Evolutionary conservation across 2,888 invertebrate species (phyloP), one percentile per base, ranked within the genome.

Genomic region (Lepetodrilus schrolli): DNA sequence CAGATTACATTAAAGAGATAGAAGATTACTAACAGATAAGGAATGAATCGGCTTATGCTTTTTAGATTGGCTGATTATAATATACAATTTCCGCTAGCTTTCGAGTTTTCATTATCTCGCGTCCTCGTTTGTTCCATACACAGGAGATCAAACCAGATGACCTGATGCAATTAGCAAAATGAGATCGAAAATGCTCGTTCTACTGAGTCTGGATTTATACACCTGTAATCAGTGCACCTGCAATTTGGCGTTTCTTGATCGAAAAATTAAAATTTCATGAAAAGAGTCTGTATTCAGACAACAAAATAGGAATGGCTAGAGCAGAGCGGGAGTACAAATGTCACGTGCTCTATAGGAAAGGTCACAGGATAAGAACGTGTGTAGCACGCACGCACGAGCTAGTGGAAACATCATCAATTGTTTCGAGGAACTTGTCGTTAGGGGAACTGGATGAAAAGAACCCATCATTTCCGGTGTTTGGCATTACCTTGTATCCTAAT

Each of bases 261-360:
- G 72, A 72, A 72, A 70, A 72, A 72, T 72, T 72, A 72, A 72
- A 72, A 66, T 65, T 72, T 72, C 66, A 72, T 72, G 48, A 72
- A 47, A 37, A 72, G 34, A 65, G 43, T 17, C 38, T n/a, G 37
- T 66, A 66, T 66, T 36, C 30, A 47, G 23, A 47, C 21, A 38
- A 47, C 47, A 72, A 38, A 43, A 43, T 26, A 21, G 58, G 30
- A 65, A 37, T n/a, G 34, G 47, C 58, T 34, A 65, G 38, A 30
- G 34, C 48, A 58, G 66, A 65, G 66, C 47, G 65, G 66, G 72
- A 72, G 51, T 17, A 30, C 43, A 72, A 72, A 72, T 72, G 72
- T 47, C 72, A 72, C 43, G 48, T 43, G 51, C 50, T 51, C 50
- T 17, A 13, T n/a, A 51, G 51, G 43, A 72, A 72, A 72, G 72